phyloP scores from a whole-genome alignment of 2,113 vertebrate species.

The Phoenicopterus ruber region DNA sequence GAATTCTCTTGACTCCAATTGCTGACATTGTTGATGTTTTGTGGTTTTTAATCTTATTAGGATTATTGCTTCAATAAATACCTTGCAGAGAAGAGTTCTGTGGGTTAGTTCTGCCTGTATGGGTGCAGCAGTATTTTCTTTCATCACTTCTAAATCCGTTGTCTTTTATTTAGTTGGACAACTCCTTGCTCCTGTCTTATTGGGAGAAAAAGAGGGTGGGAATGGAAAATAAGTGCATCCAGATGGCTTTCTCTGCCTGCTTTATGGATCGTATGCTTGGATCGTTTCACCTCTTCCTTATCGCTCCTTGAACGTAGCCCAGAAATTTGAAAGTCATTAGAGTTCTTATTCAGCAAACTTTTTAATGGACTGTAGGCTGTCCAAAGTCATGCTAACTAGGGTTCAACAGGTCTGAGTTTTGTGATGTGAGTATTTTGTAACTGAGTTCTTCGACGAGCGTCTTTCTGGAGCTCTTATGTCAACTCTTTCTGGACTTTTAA shows the following conservation, averaged over 20 bases:
- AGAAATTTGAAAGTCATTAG: slow-evolving; percentile 24
- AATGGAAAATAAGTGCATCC: slow-evolving; percentile 27
- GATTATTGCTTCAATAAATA: slow-evolving; percentile 25
- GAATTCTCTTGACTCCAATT: neutral
- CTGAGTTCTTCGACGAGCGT: neutral
- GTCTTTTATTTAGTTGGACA: slow-evolving; percentile 25
- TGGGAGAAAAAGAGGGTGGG: slow-evolving; percentile 28
- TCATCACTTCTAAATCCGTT: slow-evolving; percentile 15
- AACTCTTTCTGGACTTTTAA: neutral
- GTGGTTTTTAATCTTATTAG: slow-evolving; percentile 29
- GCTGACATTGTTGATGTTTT: slow-evolving; percentile 9
- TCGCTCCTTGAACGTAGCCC: neutral
- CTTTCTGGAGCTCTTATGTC: neutral
- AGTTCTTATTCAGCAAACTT: neutral
- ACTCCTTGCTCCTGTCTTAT: slow-evolving; percentile 6
- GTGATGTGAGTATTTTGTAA: neutral
- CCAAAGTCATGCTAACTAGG: neutral
- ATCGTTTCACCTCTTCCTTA: slow-evolving; percentile 9
- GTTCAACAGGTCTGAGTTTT: neutral
- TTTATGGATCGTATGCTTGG: neutral
- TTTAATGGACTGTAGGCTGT: neutral
- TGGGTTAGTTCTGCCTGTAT: neutral
- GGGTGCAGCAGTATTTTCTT: slow-evolving; percentile 5
- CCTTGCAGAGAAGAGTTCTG: neutral
- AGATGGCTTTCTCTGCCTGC: slow-evolving; percentile 41